Evolutionary conservation across 2,888 invertebrate species (phyloP).

Genomic region (Parochlus steinenii): DNA sequence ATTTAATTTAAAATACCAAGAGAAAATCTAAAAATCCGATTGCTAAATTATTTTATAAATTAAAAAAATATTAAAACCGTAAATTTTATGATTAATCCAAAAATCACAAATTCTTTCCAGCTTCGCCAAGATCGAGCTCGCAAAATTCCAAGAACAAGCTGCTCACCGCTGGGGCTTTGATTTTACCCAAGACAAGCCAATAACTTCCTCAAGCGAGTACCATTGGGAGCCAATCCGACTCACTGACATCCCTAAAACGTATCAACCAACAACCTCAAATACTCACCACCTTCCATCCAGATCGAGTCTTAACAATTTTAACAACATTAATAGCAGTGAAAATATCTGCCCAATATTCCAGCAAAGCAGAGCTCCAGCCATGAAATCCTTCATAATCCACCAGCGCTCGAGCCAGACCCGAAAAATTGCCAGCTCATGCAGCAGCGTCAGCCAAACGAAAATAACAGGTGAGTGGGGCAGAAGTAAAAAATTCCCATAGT

Average conservation of each 20-base stretch:
- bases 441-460: conserved; percentile 9
- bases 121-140: conserved; percentile 9
- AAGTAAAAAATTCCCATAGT: too few relatives aligned
- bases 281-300: background rate
- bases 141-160: conserved; percentile 11
- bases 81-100: too few relatives aligned
- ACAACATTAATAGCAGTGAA: background rate
- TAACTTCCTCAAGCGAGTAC: background rate
- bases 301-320: background rate
- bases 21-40: too few relatives aligned
- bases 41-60: too few relatives aligned
- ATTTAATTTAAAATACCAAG: too few relatives aligned
- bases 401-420: background rate
- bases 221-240: conserved; percentile 5
- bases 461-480: conserved; percentile 12
- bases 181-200: conserved; percentile 8
- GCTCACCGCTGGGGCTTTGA: conserved; percentile 10
- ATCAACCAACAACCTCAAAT: conserved; percentile 8
- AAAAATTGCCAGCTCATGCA: conserved; percentile 4
- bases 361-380: conserved; percentile 2
- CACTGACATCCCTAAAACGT: conserved; percentile 5
- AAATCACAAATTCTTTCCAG: too few relatives aligned
- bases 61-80: too few relatives aligned
- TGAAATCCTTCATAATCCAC: conserved; percentile 1
- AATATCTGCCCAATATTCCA: conserved; percentile 11